phyloP scores from a whole-genome alignment of 2,797 vertebrate genomes.

The Pelodytes ibericus region DNA sequence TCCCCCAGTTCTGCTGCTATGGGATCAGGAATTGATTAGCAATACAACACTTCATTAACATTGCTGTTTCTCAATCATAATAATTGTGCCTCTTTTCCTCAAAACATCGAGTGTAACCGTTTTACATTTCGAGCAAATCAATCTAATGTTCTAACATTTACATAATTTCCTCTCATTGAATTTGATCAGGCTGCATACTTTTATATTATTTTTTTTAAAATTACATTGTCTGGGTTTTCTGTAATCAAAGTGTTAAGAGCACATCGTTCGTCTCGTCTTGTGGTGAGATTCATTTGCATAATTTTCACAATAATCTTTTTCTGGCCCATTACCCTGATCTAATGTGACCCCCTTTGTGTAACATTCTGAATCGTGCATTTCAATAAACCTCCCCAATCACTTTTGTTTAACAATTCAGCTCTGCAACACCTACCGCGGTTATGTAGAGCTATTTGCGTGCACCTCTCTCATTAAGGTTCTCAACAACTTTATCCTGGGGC shows the following conservation, averaged over 20 bases:
- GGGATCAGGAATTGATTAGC: slow-evolving; percentile 67
- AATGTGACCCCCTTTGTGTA: slow-evolving; percentile 47
- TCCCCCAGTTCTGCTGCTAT: slow-evolving; percentile 43
- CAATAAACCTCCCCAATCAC: neutral
- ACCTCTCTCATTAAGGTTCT: neutral
- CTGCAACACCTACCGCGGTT: neutral
- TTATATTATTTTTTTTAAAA: slow-evolving; percentile 66
- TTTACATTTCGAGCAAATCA: slow-evolving; percentile 67
- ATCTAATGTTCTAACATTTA: slow-evolving; percentile 66
- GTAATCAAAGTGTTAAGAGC: slow-evolving; percentile 72
- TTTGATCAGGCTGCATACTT: slow-evolving; percentile 64
- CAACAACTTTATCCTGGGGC: neutral
- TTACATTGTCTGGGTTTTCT: slow-evolving; percentile 71
- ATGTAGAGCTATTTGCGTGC: neutral
- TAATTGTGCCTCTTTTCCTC: slow-evolving; percentile 68
- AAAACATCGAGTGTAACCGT: slow-evolving; percentile 61
- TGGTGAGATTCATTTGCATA: slow-evolving; percentile 65
- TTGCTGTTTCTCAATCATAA: slow-evolving; percentile 71
- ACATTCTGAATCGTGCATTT: slow-evolving; percentile 8
- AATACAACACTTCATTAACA: slow-evolving; percentile 71
- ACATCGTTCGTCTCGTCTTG: slow-evolving; percentile 65
- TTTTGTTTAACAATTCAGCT: neutral
- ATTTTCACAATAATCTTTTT: slow-evolving; percentile 46
- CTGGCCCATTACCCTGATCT: slow-evolving; percentile 54
- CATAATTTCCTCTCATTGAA: slow-evolving; percentile 63